Evolutionary conservation across 2,888 invertebrate genomes (phyloP), one percentile per base, ranked within the genome.

Genomic region (Mesorhabditis sp.): DNA sequence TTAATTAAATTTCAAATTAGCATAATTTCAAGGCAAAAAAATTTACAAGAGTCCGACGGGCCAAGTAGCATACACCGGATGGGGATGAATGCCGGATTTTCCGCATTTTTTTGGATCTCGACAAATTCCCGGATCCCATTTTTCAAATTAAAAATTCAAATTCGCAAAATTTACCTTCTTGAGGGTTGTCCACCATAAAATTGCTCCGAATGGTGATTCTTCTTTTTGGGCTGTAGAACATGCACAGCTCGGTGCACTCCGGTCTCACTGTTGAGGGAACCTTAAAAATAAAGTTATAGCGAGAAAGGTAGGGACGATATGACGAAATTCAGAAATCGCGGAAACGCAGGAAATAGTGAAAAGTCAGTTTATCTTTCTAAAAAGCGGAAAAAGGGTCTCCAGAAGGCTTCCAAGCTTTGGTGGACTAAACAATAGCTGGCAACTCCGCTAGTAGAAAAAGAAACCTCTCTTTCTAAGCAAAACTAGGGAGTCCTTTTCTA

Each of bases 121-220:
- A 28, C 28, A 28, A 28, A 28, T 28, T 28, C 2, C 28, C 28
- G 28, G 28, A 28, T 28, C 2, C 28, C 28, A 28, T 28, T 28
- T 28, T 28, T 28, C 28, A 28, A 2, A 28, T 28, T 28, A 28
- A 28, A 28, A 28, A 28, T 28, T 28, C 28, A 28, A 28, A 28
- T 28, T 28, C 28, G 28, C 28, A 28, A 28, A 28, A 28, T 28
- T 72, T 62, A 80, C 82, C 82, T 80, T 81, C 79, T 68, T 80
- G 83, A 74, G 82, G 82, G 82, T 82, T 81, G 82, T 81, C 82
- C 76, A 80, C 75, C 83, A 84, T 83, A 83, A 75, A 84, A 81
- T 74, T 70, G 69, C 58, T 50, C 10, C 73, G 77, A 72, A 71
- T 72, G 69, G 44, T 73, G 70, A 72, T 76, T 74, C 72, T 70